Conservation (phyloP, 2,797 vertebrate species). For the Rhadinocentrus ornatus region DNA sequence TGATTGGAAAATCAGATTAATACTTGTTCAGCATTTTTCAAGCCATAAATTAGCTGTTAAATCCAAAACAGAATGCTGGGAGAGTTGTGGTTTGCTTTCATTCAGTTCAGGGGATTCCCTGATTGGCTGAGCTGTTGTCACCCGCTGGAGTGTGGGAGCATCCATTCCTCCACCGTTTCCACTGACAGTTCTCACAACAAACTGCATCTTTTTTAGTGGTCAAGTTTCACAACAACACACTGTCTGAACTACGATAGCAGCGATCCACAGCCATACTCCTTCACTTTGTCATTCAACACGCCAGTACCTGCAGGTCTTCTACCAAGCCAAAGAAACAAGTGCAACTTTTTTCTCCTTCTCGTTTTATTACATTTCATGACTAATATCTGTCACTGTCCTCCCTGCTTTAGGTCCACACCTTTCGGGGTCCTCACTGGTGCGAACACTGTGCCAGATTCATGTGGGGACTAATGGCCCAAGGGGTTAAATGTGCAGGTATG, state of each 20-base stretch:
- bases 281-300: slow-evolving; percentile 40
- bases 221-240: slow-evolving; percentile 46
- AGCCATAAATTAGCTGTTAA: not conserved
- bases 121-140: slow-evolving; percentile 81
- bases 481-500: slow-evolving; percentile 98
- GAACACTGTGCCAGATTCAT: slow-evolving; percentile 99
- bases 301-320: slow-evolving; percentile 24
- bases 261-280: slow-evolving; percentile 36
- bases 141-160: slow-evolving; percentile 64
- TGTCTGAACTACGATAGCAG: slow-evolving; percentile 33
- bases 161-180: slow-evolving; percentile 37
- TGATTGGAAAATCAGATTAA: not conserved
- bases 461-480: slow-evolving; percentile 99
- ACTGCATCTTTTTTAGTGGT: slow-evolving; percentile 33
- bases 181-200: slow-evolving; percentile 61
- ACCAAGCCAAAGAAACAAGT: not conserved
- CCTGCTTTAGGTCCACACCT: slow-evolving; percentile 93
- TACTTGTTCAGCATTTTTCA: not conserved
- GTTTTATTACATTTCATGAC: slow-evolving; percentile 16
- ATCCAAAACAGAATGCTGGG: slow-evolving; percentile 15
- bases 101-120: slow-evolving; percentile 54
- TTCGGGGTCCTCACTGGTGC: slow-evolving; percentile 98
- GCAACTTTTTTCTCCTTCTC: slow-evolving; percentile 10
- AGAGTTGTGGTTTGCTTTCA: slow-evolving; percentile 30
- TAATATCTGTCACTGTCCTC: slow-evolving; percentile 53